Conservation (phyloP, 2,797 vertebrate genomes). For the Moxostoma hubbsi region DNA sequence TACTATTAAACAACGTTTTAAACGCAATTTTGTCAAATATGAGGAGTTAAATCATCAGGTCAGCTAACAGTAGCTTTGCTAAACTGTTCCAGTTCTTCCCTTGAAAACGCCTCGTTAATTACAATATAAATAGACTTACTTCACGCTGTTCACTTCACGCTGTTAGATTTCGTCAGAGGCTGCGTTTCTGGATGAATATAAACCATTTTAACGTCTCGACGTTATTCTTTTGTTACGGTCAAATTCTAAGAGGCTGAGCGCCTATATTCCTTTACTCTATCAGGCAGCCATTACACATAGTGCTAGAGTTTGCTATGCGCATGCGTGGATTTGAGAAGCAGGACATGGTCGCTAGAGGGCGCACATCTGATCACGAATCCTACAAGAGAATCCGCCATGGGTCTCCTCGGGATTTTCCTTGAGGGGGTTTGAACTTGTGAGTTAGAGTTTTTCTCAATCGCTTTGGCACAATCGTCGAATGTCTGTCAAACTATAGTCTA, state of each 20-base stretch:
- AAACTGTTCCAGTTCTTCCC: conserved; percentile 34
- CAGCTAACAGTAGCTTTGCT: neutral
- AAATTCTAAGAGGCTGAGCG: conserved; percentile 68
- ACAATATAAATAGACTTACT: conserved; percentile 45
- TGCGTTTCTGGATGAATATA: conserved; percentile 70
- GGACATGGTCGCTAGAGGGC: neutral
- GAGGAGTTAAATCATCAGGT: neutral
- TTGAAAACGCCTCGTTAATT: neutral
- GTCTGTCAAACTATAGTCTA: too few relatives aligned
- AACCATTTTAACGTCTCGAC: conserved; percentile 75
- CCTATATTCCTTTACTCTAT: conserved; percentile 66
- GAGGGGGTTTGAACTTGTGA: too few relatives aligned
- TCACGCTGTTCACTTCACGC: conserved; percentile 60
- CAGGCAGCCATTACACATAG: conserved; percentile 73
- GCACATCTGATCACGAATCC: neutral
- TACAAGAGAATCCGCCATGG: too few relatives aligned
- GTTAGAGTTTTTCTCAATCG: too few relatives aligned
- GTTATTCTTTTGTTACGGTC: conserved; percentile 67
- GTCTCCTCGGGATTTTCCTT: too few relatives aligned
- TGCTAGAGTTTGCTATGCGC: conserved; percentile 57
- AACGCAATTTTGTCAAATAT: neutral
- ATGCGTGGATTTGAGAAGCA: conserved; percentile 62
- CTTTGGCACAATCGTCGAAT: too few relatives aligned
- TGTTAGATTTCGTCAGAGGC: conserved; percentile 62
- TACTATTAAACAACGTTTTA: neutral